phyloP scores from a whole-genome alignment of 1,140 invertebrate species.

The Atta cephalotes region DNA sequence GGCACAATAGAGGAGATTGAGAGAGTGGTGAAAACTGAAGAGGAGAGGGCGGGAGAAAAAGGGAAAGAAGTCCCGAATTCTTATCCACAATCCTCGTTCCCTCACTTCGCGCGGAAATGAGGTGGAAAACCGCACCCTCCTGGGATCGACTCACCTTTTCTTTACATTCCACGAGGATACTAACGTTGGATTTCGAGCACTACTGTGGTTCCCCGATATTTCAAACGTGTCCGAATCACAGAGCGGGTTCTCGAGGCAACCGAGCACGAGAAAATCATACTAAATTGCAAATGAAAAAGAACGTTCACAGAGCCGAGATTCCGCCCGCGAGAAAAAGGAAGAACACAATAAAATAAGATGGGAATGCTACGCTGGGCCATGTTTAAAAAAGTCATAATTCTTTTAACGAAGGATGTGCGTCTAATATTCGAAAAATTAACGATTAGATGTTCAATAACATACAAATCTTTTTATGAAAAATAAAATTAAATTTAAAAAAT shows the following conservation, averaged over 20 bases:
- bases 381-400: neutral
- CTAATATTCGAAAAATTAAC: neutral
- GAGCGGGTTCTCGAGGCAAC: constrained; percentile 60
- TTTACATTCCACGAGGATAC: constrained; percentile 64
- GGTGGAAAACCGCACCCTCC: constrained; percentile 83
- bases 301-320: constrained; percentile 23
- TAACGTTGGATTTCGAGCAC: constrained; percentile 66
- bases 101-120: constrained; percentile 84
- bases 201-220: constrained; percentile 68
- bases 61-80: constrained; percentile 48
- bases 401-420: neutral
- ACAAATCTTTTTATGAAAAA: neutral
- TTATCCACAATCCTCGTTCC: constrained; percentile 79
- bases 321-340: neutral
- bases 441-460: neutral
- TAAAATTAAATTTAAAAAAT: neutral
- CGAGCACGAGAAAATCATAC: constrained; percentile 67
- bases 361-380: too few species aligned
- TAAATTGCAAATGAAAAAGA: constrained; percentile 38
- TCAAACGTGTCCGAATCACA: constrained; percentile 59
- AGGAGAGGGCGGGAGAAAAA: constrained; percentile 26
- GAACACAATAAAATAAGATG: neutral
- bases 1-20: constrained; percentile 77
- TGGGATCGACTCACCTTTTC: constrained; percentile 69
- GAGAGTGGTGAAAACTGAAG: constrained; percentile 44